Conservation (phyloP, 2,888 invertebrate genomes). For the Drosophila limbata region DNA sequence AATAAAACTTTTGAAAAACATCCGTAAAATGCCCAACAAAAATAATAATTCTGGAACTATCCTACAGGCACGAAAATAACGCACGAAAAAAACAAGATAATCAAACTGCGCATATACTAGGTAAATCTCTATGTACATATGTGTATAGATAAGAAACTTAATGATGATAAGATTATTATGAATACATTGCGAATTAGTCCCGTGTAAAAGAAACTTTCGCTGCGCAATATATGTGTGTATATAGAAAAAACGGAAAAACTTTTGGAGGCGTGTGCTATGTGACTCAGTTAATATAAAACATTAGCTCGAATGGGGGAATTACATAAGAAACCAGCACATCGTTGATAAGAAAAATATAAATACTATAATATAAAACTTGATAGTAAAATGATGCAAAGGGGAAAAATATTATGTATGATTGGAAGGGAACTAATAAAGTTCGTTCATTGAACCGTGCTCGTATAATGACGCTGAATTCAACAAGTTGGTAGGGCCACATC, state of each 20-base stretch:
- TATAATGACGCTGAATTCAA: conserved; percentile 2
- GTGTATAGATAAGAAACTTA: conserved; percentile 12
- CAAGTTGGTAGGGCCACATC: conserved; percentile 15
- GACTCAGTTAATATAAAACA: conserved; percentile 55
- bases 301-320: conserved; percentile 27
- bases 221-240: conserved; percentile 54
- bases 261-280: conserved; percentile 60
- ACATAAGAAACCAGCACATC: conserved; percentile 34
- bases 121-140: neutral
- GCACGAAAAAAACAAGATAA: conserved; percentile 29
- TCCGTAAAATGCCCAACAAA: conserved; percentile 14
- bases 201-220: conserved; percentile 45
- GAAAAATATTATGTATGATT: neutral
- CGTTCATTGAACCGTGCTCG: conserved; percentile 12
- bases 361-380: conserved; percentile 2
- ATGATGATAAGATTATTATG: conserved; percentile 63
- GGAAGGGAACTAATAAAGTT: neutral
- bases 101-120: conserved; percentile 20
- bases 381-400: neutral
- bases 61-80: conserved; percentile 17
- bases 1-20: conserved; percentile 34
- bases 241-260: conserved; percentile 2
- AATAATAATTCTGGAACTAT: conserved; percentile 35
- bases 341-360: conserved; percentile 12
- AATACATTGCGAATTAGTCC: conserved; percentile 35